Percentiles rank a stretch among this genome's conserved stretches.
Conservation (phyloP, 2,888 invertebrate genomes). For the Bellardia pandia region DNA sequence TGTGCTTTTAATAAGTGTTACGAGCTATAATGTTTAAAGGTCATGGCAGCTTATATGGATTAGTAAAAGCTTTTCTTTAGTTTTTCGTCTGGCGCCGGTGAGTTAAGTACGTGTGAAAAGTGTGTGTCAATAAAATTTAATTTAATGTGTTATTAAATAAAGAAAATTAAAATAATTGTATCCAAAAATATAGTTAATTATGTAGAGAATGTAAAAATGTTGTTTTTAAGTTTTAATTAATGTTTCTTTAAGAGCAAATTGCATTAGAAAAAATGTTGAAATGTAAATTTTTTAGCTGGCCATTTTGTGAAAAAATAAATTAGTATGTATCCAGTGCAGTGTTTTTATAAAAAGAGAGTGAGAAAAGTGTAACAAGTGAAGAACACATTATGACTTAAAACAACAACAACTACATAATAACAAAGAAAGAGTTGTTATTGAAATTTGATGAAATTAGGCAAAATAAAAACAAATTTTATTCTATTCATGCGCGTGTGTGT, state of each 20-base stretch:
- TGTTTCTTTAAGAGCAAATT: neutral
- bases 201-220: neutral
- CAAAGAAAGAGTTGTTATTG: no score
- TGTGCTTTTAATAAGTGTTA: neutral
- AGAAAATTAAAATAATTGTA: neutral
- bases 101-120: neutral
- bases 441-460: no score
- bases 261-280: neutral
- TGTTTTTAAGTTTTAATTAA: neutral
- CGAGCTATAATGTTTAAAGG: neutral
- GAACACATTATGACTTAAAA: no score
- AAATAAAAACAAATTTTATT: no score
- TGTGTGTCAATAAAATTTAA: neutral
- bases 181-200: neutral
- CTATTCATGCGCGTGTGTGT: no score
- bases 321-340: neutral
- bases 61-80: conserved; percentile 13
- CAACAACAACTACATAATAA: no score
- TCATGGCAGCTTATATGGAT: conserved; percentile 23
- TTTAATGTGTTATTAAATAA: conserved; percentile 34
- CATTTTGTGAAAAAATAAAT: no score
- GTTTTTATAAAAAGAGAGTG: no score
- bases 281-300: no score
- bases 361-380: no score
- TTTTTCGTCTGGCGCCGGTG: neutral